These are phyloP conservation scores for Ophioderma brevispina DNA, from an alignment of 35 echinoderm and acorn worm species.

Conservation along the genomic window DNA sequence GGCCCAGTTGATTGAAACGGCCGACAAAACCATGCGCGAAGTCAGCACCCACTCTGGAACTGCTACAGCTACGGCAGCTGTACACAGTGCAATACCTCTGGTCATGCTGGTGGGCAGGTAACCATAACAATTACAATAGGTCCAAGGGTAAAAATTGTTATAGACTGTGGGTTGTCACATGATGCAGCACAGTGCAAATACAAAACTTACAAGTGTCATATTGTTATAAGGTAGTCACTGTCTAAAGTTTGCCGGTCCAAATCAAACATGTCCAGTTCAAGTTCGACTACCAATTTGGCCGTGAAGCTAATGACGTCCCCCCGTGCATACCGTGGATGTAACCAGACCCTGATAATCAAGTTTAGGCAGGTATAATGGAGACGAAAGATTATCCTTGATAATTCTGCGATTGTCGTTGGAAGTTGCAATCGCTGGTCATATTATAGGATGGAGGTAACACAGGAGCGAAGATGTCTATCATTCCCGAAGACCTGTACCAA, in stretches of 20 bases:
- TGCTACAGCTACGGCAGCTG: neutral
- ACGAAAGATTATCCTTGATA: neutral
- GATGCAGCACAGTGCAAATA: neutral
- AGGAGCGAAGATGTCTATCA: conserved; percentile 46
- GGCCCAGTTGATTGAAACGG: neutral
- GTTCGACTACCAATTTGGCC: neutral
- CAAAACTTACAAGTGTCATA: conserved; percentile 30
- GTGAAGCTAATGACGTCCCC: neutral
- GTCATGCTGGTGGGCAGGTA: neutral
- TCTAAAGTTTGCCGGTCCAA: conserved; percentile 39
- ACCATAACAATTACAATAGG: neutral
- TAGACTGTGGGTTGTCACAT: neutral
- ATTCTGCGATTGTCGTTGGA: neutral
- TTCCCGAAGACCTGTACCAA: conserved; percentile 29
- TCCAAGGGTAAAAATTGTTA: neutral
- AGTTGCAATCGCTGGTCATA: neutral
- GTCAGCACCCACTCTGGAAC: neutral
- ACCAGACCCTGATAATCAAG: neutral
- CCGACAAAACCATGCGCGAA: neutral
- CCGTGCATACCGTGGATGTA: neutral
- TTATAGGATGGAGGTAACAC: conserved; percentile 39
- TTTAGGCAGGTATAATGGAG: neutral
- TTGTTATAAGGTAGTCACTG: conserved; percentile 59
- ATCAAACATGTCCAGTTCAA: neutral
- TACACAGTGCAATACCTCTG: neutral